phyloP scores from a whole-genome alignment of 1,140 invertebrate species.

The Drosophila parabipectinata region DNA sequence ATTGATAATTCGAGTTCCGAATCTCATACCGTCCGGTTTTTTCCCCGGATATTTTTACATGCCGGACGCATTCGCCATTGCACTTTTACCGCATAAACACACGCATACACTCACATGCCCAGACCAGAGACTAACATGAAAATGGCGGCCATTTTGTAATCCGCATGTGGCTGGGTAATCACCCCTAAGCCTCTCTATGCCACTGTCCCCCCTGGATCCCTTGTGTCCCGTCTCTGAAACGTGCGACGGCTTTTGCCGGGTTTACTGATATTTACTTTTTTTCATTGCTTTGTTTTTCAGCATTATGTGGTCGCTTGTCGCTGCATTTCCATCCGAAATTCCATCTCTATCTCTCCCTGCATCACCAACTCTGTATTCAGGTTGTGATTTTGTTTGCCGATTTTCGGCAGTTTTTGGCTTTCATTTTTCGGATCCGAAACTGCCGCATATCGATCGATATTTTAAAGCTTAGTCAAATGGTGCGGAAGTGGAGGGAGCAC shows the following conservation, averaged over 20 bases:
- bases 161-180: constrained; percentile 80
- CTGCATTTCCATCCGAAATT: constrained; percentile 22
- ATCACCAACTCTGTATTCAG: constrained; percentile 22
- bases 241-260: constrained; percentile 66
- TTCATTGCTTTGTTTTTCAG: constrained; percentile 57
- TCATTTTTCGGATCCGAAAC: constrained; percentile 5
- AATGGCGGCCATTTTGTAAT: constrained; percentile 81
- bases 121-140: constrained; percentile 52
- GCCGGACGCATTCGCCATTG: constrained; percentile 44
- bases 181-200: constrained; percentile 58
- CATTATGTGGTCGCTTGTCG: constrained; percentile 70
- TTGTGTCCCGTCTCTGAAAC: constrained; percentile 17
- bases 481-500: constrained; percentile 35
- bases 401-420: constrained; percentile 43
- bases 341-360: constrained; percentile 5
- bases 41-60: constrained; percentile 15
- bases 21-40: not conserved
- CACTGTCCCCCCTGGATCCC: constrained; percentile 15
- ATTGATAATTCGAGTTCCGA: constrained; percentile 1
- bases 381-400: constrained; percentile 69
- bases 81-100: constrained; percentile 70
- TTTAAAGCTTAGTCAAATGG: constrained; percentile 76
- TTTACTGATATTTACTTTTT: constrained; percentile 47
- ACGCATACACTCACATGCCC: not conserved
- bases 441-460: constrained; percentile 68